Conservation (phyloP, 2,797 vertebrate genomes). For the Eidolon dupreanum region DNA sequence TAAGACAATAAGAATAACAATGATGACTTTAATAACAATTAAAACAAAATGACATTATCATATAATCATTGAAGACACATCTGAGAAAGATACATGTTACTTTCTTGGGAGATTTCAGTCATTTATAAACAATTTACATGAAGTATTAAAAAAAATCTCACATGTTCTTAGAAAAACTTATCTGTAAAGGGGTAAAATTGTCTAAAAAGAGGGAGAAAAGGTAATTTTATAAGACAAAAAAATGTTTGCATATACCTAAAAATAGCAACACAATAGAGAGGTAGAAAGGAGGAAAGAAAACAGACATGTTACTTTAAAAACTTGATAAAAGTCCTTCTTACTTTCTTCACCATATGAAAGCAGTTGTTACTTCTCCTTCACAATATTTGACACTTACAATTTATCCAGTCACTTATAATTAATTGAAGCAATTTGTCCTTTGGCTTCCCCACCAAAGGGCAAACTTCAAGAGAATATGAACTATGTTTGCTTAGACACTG, state of each 20-base stretch:
- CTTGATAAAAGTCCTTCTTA: not conserved
- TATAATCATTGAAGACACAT: not conserved
- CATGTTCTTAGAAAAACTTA: not conserved
- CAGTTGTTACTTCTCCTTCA: not conserved
- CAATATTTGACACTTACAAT: not conserved
- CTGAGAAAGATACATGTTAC: not conserved
- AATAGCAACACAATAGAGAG: not conserved
- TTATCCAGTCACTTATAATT: not conserved
- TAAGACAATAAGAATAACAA: not conserved
- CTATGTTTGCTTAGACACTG: not conserved
- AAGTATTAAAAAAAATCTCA: not conserved
- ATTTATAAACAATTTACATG: not conserved
- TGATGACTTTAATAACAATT: not conserved
- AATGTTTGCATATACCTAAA: not conserved
- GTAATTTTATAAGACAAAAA: not conserved
- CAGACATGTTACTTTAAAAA: not conserved
- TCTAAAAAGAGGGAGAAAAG: not conserved
- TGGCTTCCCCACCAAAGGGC: not conserved
- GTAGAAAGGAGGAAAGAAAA: not conserved
- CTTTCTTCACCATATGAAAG: not conserved
- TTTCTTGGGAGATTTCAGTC: not conserved
- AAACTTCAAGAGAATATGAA: not conserved
- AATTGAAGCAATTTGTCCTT: not conserved
- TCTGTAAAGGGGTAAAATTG: not conserved
- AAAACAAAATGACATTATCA: not conserved